Conservation (phyloP, 2,113 vertebrate species). For the Rhynchomys soricoides region DNA sequence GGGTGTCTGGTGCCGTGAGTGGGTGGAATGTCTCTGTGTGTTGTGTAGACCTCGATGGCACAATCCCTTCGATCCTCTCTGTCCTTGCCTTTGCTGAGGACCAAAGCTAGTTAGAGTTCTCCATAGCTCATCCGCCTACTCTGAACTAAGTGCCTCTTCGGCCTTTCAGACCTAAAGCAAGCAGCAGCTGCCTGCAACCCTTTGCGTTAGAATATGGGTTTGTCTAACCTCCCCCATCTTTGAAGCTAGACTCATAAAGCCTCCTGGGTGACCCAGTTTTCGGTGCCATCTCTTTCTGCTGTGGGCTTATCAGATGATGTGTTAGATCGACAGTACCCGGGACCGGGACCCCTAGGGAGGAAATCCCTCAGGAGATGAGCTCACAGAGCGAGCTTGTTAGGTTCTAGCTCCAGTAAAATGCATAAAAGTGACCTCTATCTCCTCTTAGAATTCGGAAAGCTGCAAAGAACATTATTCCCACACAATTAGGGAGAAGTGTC, state of each 20-base stretch:
- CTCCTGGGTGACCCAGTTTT: not conserved
- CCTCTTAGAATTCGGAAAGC: not conserved
- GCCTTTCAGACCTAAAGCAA: not conserved
- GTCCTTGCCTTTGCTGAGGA: not conserved
- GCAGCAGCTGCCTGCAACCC: too few species aligned
- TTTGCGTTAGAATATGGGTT: not conserved
- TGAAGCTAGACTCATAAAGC: not conserved
- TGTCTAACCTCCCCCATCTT: not conserved
- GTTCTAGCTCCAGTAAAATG: not conserved
- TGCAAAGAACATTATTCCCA: not conserved
- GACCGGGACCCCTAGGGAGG: not conserved
- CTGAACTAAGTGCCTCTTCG: not conserved
- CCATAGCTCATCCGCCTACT: not conserved
- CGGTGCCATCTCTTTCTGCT: not conserved
- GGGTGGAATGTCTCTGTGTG: not conserved
- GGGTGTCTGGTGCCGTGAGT: accelerated
- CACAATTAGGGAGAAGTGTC: not conserved
- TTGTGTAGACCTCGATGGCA: too few species aligned
- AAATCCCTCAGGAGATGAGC: not conserved
- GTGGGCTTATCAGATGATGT: not conserved
- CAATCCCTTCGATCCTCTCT: not conserved
- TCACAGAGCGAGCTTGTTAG: not conserved
- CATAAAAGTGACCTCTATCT: not conserved
- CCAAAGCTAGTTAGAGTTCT: not conserved
- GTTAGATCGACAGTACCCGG: not conserved